Conservation (phyloP, 1,140 invertebrate species). For the Zelostemma sp. region DNA sequence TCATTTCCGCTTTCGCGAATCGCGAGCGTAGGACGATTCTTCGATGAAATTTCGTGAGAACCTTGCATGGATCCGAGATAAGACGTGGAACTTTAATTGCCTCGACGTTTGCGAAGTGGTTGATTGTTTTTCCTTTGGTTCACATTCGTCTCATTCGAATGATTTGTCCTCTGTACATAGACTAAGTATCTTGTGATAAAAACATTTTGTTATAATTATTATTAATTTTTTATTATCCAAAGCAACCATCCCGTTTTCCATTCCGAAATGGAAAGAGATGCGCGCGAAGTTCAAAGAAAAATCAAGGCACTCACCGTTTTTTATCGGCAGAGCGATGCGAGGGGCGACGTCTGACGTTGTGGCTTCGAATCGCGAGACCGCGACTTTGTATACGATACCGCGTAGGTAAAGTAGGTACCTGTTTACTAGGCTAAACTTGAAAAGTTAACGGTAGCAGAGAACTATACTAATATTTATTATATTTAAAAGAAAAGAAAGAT, state of each 20-base stretch:
- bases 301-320: constrained; percentile 27
- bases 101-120: constrained; percentile 28
- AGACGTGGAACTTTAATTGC: constrained; percentile 37
- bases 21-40: no score
- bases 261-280: constrained; percentile 26
- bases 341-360: constrained; percentile 66
- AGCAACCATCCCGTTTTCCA: constrained; percentile 34
- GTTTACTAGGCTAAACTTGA: constrained; percentile 58
- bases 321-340: constrained; percentile 64
- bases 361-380: constrained; percentile 64
- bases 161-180: constrained; percentile 32
- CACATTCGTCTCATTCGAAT: constrained; percentile 25
- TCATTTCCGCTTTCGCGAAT: no score
- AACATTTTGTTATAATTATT: constrained; percentile 18
- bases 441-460: constrained; percentile 60
- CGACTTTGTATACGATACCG: constrained; percentile 69
- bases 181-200: constrained; percentile 47
- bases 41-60: constrained; percentile 34
- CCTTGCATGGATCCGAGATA: constrained; percentile 31
- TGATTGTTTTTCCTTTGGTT: constrained; percentile 41
- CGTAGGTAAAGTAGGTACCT: constrained; percentile 71
- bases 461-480: constrained; percentile 47
- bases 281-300: constrained; percentile 36
- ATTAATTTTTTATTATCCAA: constrained; percentile 33
- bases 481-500: constrained; percentile 28